phyloP scores from a whole-genome alignment of 37 sponge, comb jelly and placozoan genomes.

The Ephydatia muelleri region DNA sequence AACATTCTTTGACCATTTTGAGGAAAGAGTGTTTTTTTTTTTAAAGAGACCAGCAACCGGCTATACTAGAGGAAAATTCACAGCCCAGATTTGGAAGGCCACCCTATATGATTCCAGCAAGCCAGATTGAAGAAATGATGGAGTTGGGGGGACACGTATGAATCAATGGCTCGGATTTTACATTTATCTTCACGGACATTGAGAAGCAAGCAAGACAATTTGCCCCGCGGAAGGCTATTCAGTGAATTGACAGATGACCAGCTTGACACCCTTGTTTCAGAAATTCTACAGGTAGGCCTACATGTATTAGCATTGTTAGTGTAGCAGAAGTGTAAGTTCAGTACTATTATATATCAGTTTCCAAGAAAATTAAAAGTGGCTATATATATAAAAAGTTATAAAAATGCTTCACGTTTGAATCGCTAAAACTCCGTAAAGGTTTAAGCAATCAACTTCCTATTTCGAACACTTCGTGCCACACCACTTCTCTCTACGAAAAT shows the following conservation, averaged over 20 bases:
- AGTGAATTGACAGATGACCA: conserved; percentile 17
- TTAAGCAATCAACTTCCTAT: too few relatives aligned
- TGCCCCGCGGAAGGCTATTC: background rate
- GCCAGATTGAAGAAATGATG: conserved; percentile 12
- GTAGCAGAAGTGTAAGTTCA: background rate
- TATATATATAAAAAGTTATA: too few relatives aligned
- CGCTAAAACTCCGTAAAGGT: too few relatives aligned
- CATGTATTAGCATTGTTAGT: too few relatives aligned
- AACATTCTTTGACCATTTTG: background rate
- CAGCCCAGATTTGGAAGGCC: conserved; percentile 7
- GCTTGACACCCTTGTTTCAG: conserved; percentile 1
- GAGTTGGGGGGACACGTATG: conserved; percentile 3
- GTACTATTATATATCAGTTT: background rate
- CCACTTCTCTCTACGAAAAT: too few relatives aligned
- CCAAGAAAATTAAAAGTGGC: too few relatives aligned
- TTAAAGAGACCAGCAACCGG: background rate
- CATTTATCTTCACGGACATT: conserved; percentile 5
- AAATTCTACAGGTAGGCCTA: conserved; percentile 6
- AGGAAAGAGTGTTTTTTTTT: background rate
- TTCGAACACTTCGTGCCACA: too few relatives aligned
- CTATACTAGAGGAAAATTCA: background rate
- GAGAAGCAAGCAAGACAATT: background rate
- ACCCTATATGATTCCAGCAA: background rate
- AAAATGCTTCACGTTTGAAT: too few relatives aligned
- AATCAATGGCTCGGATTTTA: conserved; percentile 7